Percentiles rank a stretch among this genome's conserved stretches.
phyloP scores from a whole-genome alignment of 1,140 invertebrate genomes.

The Caenorhabditis latens region DNA sequence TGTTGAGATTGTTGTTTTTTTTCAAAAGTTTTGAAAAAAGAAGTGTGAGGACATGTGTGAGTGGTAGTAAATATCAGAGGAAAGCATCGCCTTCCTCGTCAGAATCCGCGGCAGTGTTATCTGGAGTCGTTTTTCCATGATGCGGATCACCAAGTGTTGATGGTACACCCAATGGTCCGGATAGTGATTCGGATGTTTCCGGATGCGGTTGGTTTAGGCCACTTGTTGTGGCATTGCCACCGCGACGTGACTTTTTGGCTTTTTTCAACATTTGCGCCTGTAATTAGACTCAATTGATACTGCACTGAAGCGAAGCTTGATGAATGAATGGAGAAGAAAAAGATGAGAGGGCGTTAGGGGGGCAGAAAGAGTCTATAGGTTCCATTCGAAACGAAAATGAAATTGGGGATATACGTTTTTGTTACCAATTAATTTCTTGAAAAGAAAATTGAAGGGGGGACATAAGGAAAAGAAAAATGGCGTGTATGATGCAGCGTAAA shows the following conservation, averaged over 20 bases:
- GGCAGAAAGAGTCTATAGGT: not conserved
- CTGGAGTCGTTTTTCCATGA: conserved; percentile 66
- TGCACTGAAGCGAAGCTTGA: conserved; percentile 44
- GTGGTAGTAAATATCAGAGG: conserved; percentile 52
- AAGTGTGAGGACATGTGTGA: conserved; percentile 10
- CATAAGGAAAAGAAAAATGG: not conserved
- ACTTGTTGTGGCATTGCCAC: conserved; percentile 51
- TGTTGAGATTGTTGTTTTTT: not conserved
- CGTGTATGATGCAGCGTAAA: conserved; percentile 27
- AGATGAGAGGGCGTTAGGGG: not conserved
- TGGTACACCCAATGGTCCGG: conserved; percentile 62
- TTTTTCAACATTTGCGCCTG: conserved; percentile 78
- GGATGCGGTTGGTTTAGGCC: conserved; percentile 9
- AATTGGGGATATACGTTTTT: not conserved
- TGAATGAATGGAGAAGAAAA: conserved; percentile 19
- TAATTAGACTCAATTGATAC: conserved; percentile 51
- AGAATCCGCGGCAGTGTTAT: conserved; percentile 56
- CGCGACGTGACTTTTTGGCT: conserved; percentile 75
- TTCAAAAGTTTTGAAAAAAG: not conserved
- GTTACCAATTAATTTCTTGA: not conserved
- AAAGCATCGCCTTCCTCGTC: conserved; percentile 69
- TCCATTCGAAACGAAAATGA: no score
- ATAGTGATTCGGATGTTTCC: conserved; percentile 30
- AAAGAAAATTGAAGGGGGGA: no score
- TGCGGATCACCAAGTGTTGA: conserved; percentile 56